Evolutionary conservation across 2,888 invertebrate genomes (phyloP).

Genomic region (Dasysyrphus tricinctus): DNA sequence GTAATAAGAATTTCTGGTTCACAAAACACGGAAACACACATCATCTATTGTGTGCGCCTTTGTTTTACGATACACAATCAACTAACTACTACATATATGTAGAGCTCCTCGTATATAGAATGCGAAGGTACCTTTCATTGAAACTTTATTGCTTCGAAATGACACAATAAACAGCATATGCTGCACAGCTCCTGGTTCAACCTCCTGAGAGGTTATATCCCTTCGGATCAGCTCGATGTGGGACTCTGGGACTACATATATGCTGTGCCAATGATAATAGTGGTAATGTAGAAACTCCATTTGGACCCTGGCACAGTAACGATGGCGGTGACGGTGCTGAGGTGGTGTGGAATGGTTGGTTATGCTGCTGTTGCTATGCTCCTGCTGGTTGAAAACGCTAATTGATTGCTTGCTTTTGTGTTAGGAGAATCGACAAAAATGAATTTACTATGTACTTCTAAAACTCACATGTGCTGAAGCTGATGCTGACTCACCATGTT

Average conservation of each 20-base stretch:
- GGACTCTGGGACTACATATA: constrained; percentile 15
- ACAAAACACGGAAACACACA: constrained; percentile 51
- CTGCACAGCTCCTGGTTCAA: constrained; percentile 18
- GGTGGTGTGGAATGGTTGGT: constrained; percentile 2
- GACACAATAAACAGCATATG: constrained; percentile 68
- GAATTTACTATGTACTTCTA: constrained; percentile 60
- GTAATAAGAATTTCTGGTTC: constrained; percentile 44
- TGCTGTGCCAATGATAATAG: constrained; percentile 44
- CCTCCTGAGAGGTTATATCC: constrained; percentile 41
- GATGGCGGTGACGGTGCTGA: background rate
- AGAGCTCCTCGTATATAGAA: background rate
- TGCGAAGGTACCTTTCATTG: constrained; percentile 58
- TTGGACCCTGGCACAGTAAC: constrained; percentile 28
- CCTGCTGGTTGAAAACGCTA: constrained; percentile 16
- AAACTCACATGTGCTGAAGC: constrained; percentile 31
- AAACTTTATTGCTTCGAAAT: constrained; percentile 70
- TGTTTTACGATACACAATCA: constrained; percentile 65
- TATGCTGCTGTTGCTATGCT: background rate
- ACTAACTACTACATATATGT: constrained; percentile 42
- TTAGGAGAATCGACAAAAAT: constrained; percentile 48
- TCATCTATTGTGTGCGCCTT: constrained; percentile 40
- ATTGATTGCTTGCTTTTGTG: constrained; percentile 57
- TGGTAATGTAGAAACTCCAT: constrained; percentile 57
- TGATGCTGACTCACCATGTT: constrained; percentile 63
- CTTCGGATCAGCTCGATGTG: constrained; percentile 26